Evolutionary conservation across 2,797 vertebrate species (phyloP).

Genomic region (Hypotaenidia philippensis): DNA sequence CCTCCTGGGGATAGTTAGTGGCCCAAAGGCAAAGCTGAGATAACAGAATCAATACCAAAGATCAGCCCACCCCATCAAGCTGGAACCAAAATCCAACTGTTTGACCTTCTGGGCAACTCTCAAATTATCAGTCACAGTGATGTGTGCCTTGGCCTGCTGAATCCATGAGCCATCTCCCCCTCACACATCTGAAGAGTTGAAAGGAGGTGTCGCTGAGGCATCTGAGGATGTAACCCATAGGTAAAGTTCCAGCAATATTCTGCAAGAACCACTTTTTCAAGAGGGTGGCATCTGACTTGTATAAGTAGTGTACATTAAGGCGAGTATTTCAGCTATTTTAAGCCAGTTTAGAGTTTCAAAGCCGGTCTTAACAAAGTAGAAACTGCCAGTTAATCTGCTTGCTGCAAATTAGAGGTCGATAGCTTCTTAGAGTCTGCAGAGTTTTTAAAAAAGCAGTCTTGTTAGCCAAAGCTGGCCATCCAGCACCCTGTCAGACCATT

Average conservation of each 20-base stretch:
- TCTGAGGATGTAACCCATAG: neutral
- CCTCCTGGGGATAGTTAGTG: neutral
- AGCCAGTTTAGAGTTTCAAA: neutral
- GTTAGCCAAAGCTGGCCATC: neutral
- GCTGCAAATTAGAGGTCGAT: neutral
- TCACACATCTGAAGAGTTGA: neutral
- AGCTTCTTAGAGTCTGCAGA: neutral
- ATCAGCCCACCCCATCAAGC: neutral
- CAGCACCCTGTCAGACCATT: neutral
- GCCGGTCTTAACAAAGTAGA: neutral
- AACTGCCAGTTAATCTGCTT: neutral
- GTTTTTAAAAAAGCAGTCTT: neutral
- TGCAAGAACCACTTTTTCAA: neutral
- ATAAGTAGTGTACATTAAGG: neutral
- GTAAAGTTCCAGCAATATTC: neutral
- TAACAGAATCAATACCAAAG: neutral
- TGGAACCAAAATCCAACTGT: neutral
- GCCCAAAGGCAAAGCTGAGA: neutral
- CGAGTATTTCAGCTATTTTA: neutral
- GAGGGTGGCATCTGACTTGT: neutral
- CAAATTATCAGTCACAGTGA: neutral
- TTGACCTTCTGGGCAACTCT: neutral
- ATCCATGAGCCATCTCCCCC: rapidly evolving
- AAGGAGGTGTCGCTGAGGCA: neutral
- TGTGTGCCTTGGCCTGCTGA: neutral